Evolutionary conservation across 2,113 vertebrate genomes (phyloP).

Genomic region (Onychostruthus taczanowskii): DNA sequence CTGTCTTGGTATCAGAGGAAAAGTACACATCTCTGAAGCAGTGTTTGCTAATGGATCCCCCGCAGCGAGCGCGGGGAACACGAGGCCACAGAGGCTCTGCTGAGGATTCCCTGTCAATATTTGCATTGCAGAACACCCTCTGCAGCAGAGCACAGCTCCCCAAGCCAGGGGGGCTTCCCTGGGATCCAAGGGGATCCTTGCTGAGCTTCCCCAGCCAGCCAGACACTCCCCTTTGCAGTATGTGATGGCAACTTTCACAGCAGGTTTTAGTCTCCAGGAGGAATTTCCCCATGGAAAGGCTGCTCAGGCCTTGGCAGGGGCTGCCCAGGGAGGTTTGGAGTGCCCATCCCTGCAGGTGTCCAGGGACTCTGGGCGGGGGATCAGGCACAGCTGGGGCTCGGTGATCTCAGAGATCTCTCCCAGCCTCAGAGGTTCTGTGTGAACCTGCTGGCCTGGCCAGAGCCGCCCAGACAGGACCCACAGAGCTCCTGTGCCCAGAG

Average conservation of each 20-base stretch:
- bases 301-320: accelerated
- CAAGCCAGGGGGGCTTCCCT: background rate
- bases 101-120: background rate
- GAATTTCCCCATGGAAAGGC: background rate
- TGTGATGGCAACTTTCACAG: background rate
- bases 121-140: slow-evolving; percentile 25
- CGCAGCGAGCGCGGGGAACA: background rate
- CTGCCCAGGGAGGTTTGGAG: background rate
- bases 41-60: background rate
- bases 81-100: background rate
- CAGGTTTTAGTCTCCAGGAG: accelerated
- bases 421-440: background rate
- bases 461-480: background rate
- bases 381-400: accelerated
- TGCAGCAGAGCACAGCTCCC: background rate
- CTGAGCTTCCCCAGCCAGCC: background rate
- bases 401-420: background rate
- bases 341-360: background rate
- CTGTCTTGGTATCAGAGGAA: background rate
- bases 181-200: background rate
- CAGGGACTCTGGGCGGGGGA: background rate
- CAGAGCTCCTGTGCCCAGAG: background rate
- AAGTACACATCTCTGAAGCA: background rate
- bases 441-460: background rate
- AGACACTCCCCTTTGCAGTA: background rate